Conservation (phyloP, 2,888 invertebrate genomes). For the Keiferia lycopersicella region DNA sequence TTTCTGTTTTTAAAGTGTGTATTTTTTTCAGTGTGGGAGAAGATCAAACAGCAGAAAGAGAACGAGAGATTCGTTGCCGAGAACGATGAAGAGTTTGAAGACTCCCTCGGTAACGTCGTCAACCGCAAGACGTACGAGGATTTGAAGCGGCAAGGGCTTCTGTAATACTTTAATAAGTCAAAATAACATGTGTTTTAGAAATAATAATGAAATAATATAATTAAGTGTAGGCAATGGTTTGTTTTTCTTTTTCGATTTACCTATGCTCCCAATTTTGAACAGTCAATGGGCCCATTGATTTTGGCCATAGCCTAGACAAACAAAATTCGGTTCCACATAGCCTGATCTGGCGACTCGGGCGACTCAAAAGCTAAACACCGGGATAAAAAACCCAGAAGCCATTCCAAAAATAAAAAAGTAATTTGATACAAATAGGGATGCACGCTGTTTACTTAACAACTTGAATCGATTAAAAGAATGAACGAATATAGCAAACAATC, state of each 20-base stretch:
- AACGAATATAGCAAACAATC: background rate
- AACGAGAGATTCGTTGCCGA: constrained; percentile 98
- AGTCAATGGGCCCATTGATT: too few species aligned
- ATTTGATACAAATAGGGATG: background rate
- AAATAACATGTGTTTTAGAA: background rate
- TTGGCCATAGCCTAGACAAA: too few species aligned
- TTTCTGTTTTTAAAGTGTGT: background rate
- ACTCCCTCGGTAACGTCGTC: constrained; percentile 98
- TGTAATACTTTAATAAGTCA: constrained; percentile 78
- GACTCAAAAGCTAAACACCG: too few species aligned
- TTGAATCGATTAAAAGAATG: background rate
- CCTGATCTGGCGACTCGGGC: too few species aligned
- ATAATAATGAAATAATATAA: background rate
- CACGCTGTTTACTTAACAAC: background rate
- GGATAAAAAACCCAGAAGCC: background rate
- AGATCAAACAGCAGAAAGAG: constrained; percentile 97
- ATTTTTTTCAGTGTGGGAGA: constrained; percentile 93
- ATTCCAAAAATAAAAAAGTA: background rate
- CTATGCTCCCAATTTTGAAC: too few species aligned
- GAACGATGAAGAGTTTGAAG: constrained; percentile 99
- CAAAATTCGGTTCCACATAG: too few species aligned
- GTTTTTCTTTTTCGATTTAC: background rate
- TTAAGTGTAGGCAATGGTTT: background rate
- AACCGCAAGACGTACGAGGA: constrained; percentile 99
- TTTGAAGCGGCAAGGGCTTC: constrained; percentile 97